These are phyloP conservation scores for Drosophila pegasa DNA, from an alignment of 2,888 invertebrate species.

Conservation along the genomic window DNA sequence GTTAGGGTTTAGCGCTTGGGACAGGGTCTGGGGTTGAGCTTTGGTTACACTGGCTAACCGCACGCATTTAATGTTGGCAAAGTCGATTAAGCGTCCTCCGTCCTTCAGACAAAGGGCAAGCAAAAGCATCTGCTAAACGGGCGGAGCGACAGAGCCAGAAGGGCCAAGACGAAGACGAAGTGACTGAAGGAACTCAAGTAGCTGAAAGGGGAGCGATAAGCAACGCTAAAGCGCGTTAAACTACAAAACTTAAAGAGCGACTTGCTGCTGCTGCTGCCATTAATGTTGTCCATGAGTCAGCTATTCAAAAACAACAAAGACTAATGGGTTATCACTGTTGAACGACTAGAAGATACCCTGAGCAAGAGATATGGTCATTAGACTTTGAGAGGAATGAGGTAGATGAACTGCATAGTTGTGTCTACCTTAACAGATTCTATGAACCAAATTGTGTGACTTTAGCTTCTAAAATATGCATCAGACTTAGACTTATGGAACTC, in stretches of 20 bases:
- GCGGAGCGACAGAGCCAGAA: background rate
- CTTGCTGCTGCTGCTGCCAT: constrained; percentile 21
- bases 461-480: no score
- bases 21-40: constrained; percentile 4
- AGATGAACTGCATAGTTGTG: background rate
- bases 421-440: no score
- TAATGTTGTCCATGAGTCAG: constrained; percentile 67
- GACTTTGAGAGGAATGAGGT: background rate
- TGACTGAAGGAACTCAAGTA: background rate
- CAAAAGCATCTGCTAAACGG: constrained; percentile 49
- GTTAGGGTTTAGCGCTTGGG: background rate
- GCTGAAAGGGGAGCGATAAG: constrained; percentile 4
- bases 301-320: constrained; percentile 12
- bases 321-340: background rate
- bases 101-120: constrained; percentile 38
- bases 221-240: constrained; percentile 31
- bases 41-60: constrained; percentile 57
- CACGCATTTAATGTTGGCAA: constrained; percentile 77
- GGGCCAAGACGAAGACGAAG: background rate
- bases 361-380: no score
- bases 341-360: background rate
- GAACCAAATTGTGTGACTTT: no score
- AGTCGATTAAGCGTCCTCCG: constrained; percentile 72
- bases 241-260: constrained; percentile 34
- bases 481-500: no score